Evolutionary conservation across 2,888 invertebrate genomes (phyloP), one percentile per base, ranked within the genome.

Genomic region (Stenurella melanura): DNA sequence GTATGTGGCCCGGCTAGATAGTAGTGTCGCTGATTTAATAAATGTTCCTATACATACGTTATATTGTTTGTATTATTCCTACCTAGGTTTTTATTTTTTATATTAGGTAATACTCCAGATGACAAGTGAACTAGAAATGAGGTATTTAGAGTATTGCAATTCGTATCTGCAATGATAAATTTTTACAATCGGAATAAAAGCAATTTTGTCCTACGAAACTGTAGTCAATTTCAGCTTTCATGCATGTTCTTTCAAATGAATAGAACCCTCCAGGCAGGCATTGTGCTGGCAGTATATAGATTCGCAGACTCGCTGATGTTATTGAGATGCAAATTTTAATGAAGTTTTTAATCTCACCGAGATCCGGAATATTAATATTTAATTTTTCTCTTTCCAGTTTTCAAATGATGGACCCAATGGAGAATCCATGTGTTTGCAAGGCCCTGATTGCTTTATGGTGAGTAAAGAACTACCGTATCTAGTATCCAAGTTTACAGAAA

Each of bases 371-470:
- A 80, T 80, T 85, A 85, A 85, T 84, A 82, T 84, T 83, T 83
- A 79, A 81, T 83, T 83, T 85, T 84, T 89, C 91, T 90, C 90
- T 90, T 91, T 92, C 86, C 92, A 93, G 93, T 93, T 93, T 85
- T 92, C 93, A 86, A 91, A 91, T 89, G 92, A 92, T 82, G 91
- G 92, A 75, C 92, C 92, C 85, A 90, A 92, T 87, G 93, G 92
- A 89, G 93, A 93, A 90, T 92, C 92, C 75, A 92, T 93, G 87
- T 93, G 93, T 89, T 91, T 93, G 89, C 93, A 93, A 89, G 93
- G 93, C 88, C 93, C 93, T 83, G 93, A 93, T 90, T 93, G 93
- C 89, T 93, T 93, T 90, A 93, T 93, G 93, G 93, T 93, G 89
- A 93, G 93, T 91, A 83, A 58, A 19, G 4, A 50, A 50, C n/a